Evolutionary conservation across 2,888 invertebrate species (phyloP), one percentile per base, ranked within the genome.

Genomic region (Eupithecia abbreviata): DNA sequence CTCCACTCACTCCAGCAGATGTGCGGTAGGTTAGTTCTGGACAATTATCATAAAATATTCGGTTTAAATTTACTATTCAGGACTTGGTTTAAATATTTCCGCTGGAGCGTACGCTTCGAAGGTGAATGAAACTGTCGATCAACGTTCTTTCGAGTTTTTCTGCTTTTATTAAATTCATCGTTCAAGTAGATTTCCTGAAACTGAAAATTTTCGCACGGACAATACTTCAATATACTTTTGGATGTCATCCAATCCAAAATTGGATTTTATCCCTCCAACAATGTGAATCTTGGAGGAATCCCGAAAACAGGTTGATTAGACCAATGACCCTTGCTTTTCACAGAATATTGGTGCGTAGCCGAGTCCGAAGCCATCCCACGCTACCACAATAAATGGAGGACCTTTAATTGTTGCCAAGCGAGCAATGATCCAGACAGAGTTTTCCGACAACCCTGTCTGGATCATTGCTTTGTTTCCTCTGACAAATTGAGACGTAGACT

Each of bases 391-490:
- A 68, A 68, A 84, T 85, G 84, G 81, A 84, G 82, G 83, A 79
- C 81, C 84, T 83, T 85, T 87, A 81, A 83, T 84, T 85, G 81
- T 82, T 85, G 86, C 85, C 85, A 85, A 86, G 77, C 76, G 77
- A 77, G 73, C 77, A 79, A 80, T 73, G 71, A 74, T 76, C 79
- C 80, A 71, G 51, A 41, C 76, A 78, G 81, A 79, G 81, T 76
- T 30, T 18, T 18, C 12, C 13, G 41, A 12, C 18, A 66, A 42
- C 15, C 41, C 41, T 66, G 7, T 66, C 13, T 42, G 66, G 15
- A 5, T 43, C 42, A 66, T 41, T 66, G 12, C 41, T 42, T 67
- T 43, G 42, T 67, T 43, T 66, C 42, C 15, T 41, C 13, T 66
- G 30, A 18, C 65, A 30, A 18, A 65, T 65, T 65, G 41, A 41